Percentiles rank a stretch among this genome's conserved stretches.
These are phyloP conservation scores for Apodemus sylvaticus DNA, from an alignment of 2,113 vertebrate species.

Conservation along the genomic window DNA sequence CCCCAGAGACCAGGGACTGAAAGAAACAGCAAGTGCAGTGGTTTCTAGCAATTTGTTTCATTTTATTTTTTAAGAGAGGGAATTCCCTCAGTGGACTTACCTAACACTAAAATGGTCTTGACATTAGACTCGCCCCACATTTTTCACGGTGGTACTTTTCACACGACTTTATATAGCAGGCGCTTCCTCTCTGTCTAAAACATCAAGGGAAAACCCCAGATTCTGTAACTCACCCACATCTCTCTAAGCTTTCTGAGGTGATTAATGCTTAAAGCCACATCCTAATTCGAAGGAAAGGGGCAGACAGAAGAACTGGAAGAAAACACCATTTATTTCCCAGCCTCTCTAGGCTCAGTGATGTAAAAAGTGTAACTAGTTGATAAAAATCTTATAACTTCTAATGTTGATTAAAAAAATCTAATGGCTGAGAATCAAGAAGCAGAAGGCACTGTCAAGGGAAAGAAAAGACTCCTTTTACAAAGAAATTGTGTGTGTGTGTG, in stretches of 20 bases:
- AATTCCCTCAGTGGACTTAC: slow-evolving; percentile 55
- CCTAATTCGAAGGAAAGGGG: not conserved
- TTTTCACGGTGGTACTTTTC: slow-evolving; percentile 58
- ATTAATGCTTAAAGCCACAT: slow-evolving; percentile 42
- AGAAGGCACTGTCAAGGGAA: not conserved
- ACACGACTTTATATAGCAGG: slow-evolving; percentile 55
- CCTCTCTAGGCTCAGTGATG: not conserved
- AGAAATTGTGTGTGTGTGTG: not conserved
- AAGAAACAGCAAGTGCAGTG: not conserved
- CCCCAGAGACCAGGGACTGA: not conserved
- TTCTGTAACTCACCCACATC: slow-evolving; percentile 66
- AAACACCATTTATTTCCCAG: slow-evolving; percentile 10
- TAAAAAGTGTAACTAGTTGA: not conserved
- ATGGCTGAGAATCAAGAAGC: not conserved
- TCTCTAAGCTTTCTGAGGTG: slow-evolving; percentile 38
- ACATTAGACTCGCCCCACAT: not conserved
- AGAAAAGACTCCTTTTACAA: not conserved
- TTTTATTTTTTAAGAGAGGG: slow-evolving; percentile 40
- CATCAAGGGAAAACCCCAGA: slow-evolving; percentile 48
- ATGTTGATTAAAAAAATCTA: too few relatives aligned
- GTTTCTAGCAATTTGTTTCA: not conserved
- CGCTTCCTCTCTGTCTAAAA: slow-evolving; percentile 61
- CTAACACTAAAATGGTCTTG: slow-evolving; percentile 38
- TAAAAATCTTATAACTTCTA: not conserved
- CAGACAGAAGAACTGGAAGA: not conserved